A percentile compares a stretch with the other conserved stretches of the same genome.
Evolutionary conservation across 92 coral and sea anemone genomes (phyloP).

Genomic region (Parazoanthus swiftii): DNA sequence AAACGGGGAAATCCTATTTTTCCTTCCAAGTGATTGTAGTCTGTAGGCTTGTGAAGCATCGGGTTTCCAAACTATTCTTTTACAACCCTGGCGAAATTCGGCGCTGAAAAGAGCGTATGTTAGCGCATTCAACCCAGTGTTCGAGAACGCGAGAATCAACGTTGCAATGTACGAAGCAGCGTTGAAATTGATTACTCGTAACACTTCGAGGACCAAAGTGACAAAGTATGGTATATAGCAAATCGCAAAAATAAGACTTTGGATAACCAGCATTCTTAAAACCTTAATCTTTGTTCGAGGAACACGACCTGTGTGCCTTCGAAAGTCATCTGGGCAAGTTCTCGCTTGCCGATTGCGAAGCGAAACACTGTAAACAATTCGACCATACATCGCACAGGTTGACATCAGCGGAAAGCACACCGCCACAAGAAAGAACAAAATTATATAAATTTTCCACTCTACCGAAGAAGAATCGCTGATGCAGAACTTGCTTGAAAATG

Average conservation of each 20-base stretch:
- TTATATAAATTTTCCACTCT: conserved; percentile 72
- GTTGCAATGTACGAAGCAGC: conserved; percentile 53
- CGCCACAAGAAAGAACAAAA: conserved; percentile 66
- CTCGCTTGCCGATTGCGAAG: conserved; percentile 75
- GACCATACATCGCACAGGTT: conserved; percentile 69
- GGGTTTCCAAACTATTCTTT: conserved; percentile 83
- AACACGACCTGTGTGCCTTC: conserved; percentile 76
- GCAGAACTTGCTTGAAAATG: conserved; percentile 53
- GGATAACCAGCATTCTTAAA: conserved; percentile 78
- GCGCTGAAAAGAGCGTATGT: conserved; percentile 84
- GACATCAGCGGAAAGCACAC: conserved; percentile 75
- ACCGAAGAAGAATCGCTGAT: conserved; percentile 48
- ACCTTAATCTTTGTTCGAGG: conserved; percentile 91
- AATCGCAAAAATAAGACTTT: conserved; percentile 67
- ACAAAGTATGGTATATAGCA: conserved; percentile 80
- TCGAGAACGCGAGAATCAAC: conserved; percentile 63
- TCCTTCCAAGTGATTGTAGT: conserved; percentile 78
- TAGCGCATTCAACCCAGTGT: conserved; percentile 68
- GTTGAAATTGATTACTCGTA: conserved; percentile 23
- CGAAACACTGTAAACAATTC: conserved; percentile 68
- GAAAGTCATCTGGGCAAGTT: conserved; percentile 63
- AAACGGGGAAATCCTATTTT: conserved; percentile 78
- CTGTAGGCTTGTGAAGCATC: conserved; percentile 93
- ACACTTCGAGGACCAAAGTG: conserved; percentile 54
- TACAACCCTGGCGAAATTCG: conserved; percentile 95